Conservation (phyloP, 2,797 vertebrate species). For the Sebastolobus altivelis region DNA sequence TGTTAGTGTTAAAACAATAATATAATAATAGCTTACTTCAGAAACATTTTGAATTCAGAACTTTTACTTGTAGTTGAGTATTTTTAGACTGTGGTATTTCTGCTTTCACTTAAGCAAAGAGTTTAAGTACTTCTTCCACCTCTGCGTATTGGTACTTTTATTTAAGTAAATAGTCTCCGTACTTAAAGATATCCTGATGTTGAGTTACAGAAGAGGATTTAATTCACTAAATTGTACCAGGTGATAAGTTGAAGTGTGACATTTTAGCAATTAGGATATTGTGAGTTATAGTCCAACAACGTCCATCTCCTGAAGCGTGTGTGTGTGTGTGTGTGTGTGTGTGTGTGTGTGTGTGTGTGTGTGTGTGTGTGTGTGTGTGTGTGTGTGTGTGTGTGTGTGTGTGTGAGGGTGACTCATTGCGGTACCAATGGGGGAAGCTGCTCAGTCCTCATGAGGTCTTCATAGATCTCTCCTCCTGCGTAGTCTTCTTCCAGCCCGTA, state of each 20-base stretch:
- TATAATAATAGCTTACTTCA: too few species aligned
- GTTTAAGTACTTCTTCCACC: too few species aligned
- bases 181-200: neutral
- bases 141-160: neutral
- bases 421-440: conserved; percentile 85
- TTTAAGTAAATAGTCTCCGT: neutral
- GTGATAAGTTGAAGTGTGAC: neutral
- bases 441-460: conserved; percentile 94
- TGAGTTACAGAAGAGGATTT: neutral
- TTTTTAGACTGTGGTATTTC: too few species aligned
- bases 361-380: conserved; percentile 15
- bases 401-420: conserved; percentile 20
- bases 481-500: conserved; percentile 87
- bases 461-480: conserved; percentile 92
- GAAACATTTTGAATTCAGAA: too few species aligned
- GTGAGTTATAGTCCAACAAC: too few species aligned
- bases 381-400: conserved; percentile 10
- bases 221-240: neutral
- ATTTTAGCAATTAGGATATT: neutral
- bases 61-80: too few species aligned
- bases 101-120: too few species aligned
- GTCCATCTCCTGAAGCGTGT: neutral
- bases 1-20: too few species aligned
- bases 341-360: neutral
- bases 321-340: conserved; percentile 12